Evolutionary conservation across 2,797 vertebrate species (phyloP).

Genomic region (Acipenser transmontanus): DNA sequence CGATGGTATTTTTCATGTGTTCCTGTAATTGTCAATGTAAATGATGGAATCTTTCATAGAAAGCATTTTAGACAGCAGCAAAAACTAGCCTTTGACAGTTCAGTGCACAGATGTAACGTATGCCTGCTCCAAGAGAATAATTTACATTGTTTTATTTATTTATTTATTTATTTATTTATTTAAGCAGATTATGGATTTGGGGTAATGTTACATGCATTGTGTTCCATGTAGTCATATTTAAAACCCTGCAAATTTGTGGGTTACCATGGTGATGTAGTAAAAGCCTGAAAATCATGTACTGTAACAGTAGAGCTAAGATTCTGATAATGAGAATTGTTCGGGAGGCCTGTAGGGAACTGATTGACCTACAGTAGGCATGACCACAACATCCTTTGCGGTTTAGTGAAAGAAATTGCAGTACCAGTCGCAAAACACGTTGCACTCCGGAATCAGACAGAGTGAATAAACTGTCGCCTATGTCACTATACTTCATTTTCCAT

Average conservation of each 20-base stretch:
- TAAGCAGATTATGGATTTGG: conserved; percentile 50
- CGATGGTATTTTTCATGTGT: too few relatives aligned
- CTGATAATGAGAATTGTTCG: not conserved
- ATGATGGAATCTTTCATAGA: not conserved
- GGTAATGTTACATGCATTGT: conserved; percentile 46
- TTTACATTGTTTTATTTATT: conserved; percentile 6
- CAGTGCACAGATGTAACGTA: conserved; percentile 13
- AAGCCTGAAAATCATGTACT: conserved; percentile 32
- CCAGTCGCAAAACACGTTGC: too few relatives aligned
- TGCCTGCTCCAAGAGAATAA: conserved; percentile 6
- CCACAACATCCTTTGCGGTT: not conserved
- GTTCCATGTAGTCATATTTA: conserved; percentile 48
- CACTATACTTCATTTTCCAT: too few relatives aligned
- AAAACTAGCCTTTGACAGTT: conserved; percentile 8
- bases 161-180: not conserved
- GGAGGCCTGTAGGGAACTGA: not conserved
- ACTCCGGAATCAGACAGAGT: too few relatives aligned
- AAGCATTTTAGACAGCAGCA: too few relatives aligned
- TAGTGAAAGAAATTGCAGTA: too few relatives aligned
- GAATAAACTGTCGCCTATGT: too few relatives aligned
- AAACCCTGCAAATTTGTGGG: conserved; percentile 40
- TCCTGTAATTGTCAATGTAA: too few relatives aligned
- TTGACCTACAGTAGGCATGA: not conserved
- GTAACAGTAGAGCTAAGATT: conserved; percentile 25
- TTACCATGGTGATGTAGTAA: conserved; percentile 47